Conservation (phyloP, 2,113 vertebrate genomes). For the Ptilorrhoa leucosticta region DNA sequence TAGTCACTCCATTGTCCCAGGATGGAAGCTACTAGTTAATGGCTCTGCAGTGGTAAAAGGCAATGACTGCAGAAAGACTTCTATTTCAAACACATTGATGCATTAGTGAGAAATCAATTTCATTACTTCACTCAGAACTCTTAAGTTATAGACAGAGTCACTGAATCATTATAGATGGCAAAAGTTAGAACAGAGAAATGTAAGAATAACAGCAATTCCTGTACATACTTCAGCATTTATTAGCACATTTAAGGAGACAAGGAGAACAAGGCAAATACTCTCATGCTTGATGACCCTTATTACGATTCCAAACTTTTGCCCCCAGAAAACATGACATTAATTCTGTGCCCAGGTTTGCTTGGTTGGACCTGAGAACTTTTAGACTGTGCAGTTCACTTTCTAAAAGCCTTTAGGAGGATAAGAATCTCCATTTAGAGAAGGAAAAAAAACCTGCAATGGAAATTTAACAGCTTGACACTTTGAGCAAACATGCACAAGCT, state of each 20-base stretch:
- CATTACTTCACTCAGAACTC: not conserved
- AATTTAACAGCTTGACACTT: not conserved
- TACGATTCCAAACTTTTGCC: not conserved
- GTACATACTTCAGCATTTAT: not conserved
- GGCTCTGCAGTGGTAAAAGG: not conserved
- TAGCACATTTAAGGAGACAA: not conserved
- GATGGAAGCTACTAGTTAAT: conserved; percentile 22
- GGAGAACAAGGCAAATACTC: not conserved
- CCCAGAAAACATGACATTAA: not conserved
- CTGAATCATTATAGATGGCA: not conserved
- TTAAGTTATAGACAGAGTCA: not conserved
- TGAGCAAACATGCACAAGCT: not conserved
- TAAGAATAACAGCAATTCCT: not conserved
- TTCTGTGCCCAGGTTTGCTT: not conserved
- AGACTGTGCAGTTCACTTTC: not conserved
- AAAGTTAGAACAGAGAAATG: not conserved
- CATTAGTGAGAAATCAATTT: not conserved
- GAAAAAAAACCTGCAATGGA: not conserved
- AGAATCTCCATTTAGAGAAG: not conserved
- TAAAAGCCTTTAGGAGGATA: not conserved
- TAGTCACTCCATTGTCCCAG: not conserved
- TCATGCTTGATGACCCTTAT: not conserved
- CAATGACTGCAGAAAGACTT: not conserved
- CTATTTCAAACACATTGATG: not conserved
- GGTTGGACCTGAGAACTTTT: not conserved